These are phyloP conservation scores for Troilus luridus DNA, from an alignment of 2,888 invertebrate genomes.

Conservation along the genomic window DNA sequence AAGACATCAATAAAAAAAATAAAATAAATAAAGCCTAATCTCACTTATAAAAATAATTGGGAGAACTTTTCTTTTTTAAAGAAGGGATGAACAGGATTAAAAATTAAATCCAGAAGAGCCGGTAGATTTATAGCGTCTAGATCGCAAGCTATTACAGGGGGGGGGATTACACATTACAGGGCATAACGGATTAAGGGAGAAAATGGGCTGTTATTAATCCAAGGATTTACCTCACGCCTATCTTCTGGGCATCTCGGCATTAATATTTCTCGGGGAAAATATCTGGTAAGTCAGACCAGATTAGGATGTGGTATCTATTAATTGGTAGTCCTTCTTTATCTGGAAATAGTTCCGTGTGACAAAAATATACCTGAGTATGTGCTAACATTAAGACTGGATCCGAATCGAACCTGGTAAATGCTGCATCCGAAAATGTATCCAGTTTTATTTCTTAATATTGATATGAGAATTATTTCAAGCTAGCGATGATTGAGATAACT, in stretches of 20 bases:
- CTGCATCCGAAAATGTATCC: no score
- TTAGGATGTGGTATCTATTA: background rate
- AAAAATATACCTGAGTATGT: no score
- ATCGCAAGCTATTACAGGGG: background rate
- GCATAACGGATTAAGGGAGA: background rate
- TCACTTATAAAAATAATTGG: background rate
- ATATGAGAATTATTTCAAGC: no score
- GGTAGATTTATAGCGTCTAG: background rate
- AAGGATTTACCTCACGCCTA: background rate
- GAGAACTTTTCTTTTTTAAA: background rate
- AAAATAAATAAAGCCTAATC: no score
- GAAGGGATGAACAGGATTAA: background rate
- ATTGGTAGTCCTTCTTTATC: background rate
- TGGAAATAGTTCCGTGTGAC: no score
- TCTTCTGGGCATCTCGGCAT: background rate
- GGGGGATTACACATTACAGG: slow-evolving; percentile 9
- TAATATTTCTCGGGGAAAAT: background rate
- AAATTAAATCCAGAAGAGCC: background rate
- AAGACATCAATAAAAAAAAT: no score
- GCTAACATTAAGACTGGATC: no score
- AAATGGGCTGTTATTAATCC: background rate
- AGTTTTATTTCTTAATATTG: no score
- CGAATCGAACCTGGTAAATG: no score
- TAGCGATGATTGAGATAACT: no score
- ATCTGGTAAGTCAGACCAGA: no score